Evolutionary conservation across 92 coral and sea anemone genomes (phyloP), one percentile per base, ranked within the genome.

Genomic region (Epizoanthus rinbou): DNA sequence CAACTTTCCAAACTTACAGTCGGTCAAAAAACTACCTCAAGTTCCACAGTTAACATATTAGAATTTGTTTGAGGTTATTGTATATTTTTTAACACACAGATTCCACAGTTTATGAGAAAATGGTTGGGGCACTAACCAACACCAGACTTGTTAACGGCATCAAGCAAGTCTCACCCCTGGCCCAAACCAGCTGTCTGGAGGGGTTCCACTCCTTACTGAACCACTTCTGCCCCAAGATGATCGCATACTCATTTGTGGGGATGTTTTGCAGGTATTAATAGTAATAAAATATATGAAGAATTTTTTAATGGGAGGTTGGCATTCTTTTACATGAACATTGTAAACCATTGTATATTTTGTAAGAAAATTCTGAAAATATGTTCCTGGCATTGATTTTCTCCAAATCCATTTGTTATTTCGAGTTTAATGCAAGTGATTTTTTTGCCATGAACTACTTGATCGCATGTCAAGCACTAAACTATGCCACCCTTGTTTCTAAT

Each of bases 141-240:
- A 70, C 41, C 73, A 60, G 83, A 52, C 67, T 85, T 52, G 73
- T 78, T 0, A 76, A 78, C 11, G 88, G 88, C 7, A 69, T 85
- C 58, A 57, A 85, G 58, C 56, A 85, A 60, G 79, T 70, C 4
- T 85, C 84, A 37, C 88, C 88, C 13, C 64, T 68, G 4, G 83
- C 78, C 10, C 84, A 85, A 28, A 87, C 90, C 39, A 79, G 84
- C 69, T 78, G 88, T 70, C 74, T 85, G 47, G 86, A 86, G 45
- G 88, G 88, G 14, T 85, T 85, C 33, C 88, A 85, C 35, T 85
- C 88, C 22, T 60, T 78, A 11, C 78, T 85, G 11, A 85, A 85
- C 22, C 88, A 69, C 22, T 85, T 85, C 28, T 60, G 52, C 15
- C 83, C 88, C 37, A 85, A 85, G 76, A 85, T 85, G 88, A 76